Evolutionary conservation across 2,797 vertebrate species (phyloP), one percentile per base, ranked within the genome.

Genomic region (Columba guinea): DNA sequence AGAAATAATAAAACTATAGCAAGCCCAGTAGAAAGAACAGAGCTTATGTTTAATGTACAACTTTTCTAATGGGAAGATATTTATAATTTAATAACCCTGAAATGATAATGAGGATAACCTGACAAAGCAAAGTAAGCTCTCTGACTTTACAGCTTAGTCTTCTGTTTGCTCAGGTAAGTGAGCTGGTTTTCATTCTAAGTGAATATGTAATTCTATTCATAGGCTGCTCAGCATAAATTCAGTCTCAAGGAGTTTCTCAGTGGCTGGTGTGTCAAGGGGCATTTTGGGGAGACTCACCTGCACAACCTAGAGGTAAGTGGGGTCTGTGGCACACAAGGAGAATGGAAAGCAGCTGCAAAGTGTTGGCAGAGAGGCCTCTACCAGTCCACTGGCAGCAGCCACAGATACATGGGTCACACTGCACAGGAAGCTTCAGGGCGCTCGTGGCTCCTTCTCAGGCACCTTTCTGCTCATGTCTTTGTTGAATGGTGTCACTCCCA

Each of bases 81-180:
- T 88, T 84, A 78, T 91, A 84, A 91, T 89, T 96, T 81, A 88
- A 37, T 49, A 86, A 32, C 35, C 35, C 53, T 81, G 62, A 32
- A 65, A 39, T 14, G 65, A 58, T 83, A 91, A 95, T n/a, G 48
- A 93, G 65, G 64, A 56, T 65, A 92, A 84, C 32, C 35, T 75
- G 87, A 71, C 68, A 68, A 16, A 46, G 78, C 44, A 80, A 71
- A 85, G 53, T 11, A 85, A 83, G 67, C 34, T 77, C 53, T 60
- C 35, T 1, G 16, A 49, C n/a, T 87, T 92, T 11, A 24, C 74
- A 76, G 53, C 19, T 81, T 51, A 34, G 32, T 34, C 12, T 39
- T 81, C 32, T 15, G 1, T 77, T 87, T 89, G 79, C 62, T 80
- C 65, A 65, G 71, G 27, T 55, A 87, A 87, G 68, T 1, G n/a